These are phyloP conservation scores for Chlorodrepanis virens DNA, from an alignment of 2,113 vertebrate genomes.

Conservation along the genomic window DNA sequence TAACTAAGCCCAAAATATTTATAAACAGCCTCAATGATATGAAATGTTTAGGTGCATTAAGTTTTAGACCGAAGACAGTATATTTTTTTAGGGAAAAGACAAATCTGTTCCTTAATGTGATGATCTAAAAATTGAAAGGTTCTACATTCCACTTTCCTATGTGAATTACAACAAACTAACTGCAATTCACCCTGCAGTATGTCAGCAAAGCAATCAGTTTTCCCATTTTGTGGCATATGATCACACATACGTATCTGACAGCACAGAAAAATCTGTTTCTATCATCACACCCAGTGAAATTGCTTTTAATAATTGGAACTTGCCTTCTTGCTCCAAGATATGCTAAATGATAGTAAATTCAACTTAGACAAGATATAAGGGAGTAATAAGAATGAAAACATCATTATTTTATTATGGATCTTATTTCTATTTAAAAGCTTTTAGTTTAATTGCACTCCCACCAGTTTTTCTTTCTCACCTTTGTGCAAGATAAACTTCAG, in stretches of 20 bases:
- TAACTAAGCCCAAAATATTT: not conserved
- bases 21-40: not conserved
- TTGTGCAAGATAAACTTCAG: not conserved
- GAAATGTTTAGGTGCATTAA: not conserved
- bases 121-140: not conserved
- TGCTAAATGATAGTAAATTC: not conserved
- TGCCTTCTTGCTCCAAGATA: not conserved
- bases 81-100: not conserved
- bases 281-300: not conserved
- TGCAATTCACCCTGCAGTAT: not conserved
- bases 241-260: not conserved
- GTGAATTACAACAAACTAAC: not conserved
- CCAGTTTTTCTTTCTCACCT: not conserved
- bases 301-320: not conserved
- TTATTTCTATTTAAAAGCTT: not conserved
- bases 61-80: not conserved
- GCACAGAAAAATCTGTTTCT: not conserved
- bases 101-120: not conserved
- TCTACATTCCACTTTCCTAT: not conserved
- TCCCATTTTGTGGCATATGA: not conserved
- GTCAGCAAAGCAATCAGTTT: not conserved
- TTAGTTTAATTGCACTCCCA: not conserved
- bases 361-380: not conserved
- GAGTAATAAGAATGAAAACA: not conserved
- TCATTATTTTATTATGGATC: not conserved